Evolutionary conservation across 2,888 invertebrate species (phyloP), one percentile per base, ranked within the genome.

Genomic region (Slavum lentiscoides): DNA sequence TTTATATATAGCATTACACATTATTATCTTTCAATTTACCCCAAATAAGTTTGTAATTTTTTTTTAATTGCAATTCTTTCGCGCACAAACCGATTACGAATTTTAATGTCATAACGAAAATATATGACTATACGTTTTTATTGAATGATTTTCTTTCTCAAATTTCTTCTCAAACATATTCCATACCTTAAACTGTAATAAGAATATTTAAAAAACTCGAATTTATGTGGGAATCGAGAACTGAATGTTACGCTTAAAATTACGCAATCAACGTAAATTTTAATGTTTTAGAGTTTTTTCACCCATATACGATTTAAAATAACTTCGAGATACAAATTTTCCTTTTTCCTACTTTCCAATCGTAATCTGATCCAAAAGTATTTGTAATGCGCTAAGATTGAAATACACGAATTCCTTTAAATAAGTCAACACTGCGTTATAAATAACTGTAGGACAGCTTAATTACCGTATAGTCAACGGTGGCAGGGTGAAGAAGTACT

Each of bases 401-500:
- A 72, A 80, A 80, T 66, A 64, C 66, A 66, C 1, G 58, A 21
- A 72, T 80, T 80, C 80, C 80, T 70, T 72, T 80, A 80, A 80
- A 80, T 80, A 80, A 80, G 80, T 80, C 80, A 80, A 80, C 80
- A 72, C 64, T n/a, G n/a, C 39, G 70, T 80, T 80, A 80, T 72
- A 80, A 80, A 80, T 80, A 80, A 80, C 72, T 30, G 58, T 66
- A 64, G 70, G 64, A 80, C 80, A 80, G 62, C 80, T 80, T 80
- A 80, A 80, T 80, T 80, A 72, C 80, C 64, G 23, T 80, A 30
- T 30, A 80, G 80, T 80, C 70, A 58, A 64, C 62, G 72, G 64
- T 5, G 64, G 55, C 62, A 64, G 80, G 66, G 80, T 11, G 80
- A 80, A 55, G 72, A 80, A 80, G 64, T 64, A 67, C 70, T 15